phyloP scores from a whole-genome alignment of 2,888 invertebrate genomes.

The Heliothis peltigera region DNA sequence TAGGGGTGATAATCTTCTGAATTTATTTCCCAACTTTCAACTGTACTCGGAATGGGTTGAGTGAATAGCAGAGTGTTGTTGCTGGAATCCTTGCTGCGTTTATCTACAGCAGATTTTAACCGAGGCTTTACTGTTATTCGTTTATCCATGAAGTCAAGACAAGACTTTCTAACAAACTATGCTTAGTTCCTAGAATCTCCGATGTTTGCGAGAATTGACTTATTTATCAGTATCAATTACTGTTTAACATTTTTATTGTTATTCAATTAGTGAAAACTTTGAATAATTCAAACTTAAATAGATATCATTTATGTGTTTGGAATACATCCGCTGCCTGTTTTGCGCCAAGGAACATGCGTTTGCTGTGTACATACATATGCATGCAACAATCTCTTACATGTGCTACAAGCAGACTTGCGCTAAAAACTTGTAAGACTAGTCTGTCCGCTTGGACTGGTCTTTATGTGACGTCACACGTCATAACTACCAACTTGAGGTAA shows the following conservation, averaged over 20 bases:
- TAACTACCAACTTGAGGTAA: conserved; percentile 46
- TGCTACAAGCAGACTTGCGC: conserved; percentile 41
- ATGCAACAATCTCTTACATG: conserved; percentile 47
- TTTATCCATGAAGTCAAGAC: conserved; percentile 32
- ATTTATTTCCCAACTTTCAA: conserved; percentile 58
- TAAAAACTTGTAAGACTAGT: conserved; percentile 58
- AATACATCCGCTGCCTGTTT: conserved; percentile 28
- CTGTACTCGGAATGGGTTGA: conserved; percentile 44
- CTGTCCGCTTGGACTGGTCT: conserved; percentile 47
- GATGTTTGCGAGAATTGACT: background rate
- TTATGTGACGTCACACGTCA: conserved; percentile 55
- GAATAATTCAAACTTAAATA: too few species aligned
- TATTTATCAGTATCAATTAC: too few species aligned
- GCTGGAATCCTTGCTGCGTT: conserved; percentile 45
- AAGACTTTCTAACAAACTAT: background rate
- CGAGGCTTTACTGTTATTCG: conserved; percentile 38
- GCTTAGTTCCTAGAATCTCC: background rate
- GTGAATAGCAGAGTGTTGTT: conserved; percentile 42
- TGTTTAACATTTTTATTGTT: background rate
- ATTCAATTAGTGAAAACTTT: too few species aligned
- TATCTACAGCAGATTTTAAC: conserved; percentile 45
- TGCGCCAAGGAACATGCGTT: conserved; percentile 39
- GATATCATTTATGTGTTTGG: conserved; percentile 12
- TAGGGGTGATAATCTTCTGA: conserved; percentile 54
- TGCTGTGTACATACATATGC: conserved; percentile 36